Evolutionary conservation across 2,797 vertebrate genomes (phyloP).

Genomic region (Picus viridis): DNA sequence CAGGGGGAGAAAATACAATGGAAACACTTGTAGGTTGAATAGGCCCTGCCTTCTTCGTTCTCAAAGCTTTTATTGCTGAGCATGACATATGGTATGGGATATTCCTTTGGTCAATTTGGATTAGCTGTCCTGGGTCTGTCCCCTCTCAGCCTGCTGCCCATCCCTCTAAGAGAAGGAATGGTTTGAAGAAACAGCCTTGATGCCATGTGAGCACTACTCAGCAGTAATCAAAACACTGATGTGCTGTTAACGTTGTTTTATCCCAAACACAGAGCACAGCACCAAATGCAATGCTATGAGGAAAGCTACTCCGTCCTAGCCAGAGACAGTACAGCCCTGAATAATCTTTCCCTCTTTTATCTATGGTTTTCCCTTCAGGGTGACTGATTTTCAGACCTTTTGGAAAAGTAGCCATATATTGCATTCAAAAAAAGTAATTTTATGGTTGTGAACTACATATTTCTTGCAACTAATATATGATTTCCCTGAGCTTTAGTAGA

Average conservation of each 20-base stretch:
- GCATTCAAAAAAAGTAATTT: background rate
- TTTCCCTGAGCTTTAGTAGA: background rate
- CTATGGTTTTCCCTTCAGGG: background rate
- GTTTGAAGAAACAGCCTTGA: no score
- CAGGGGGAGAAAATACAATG: background rate
- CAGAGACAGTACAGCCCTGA: background rate
- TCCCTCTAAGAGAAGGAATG: no score
- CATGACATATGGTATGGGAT: no score
- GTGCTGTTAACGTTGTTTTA: background rate
- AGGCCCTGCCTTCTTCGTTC: rapidly evolving
- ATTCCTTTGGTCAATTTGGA: no score
- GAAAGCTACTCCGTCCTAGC: background rate
- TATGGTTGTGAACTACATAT: background rate
- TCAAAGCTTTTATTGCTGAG: no score
- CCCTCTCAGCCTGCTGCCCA: no score
- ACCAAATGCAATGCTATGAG: background rate
- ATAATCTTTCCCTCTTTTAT: background rate
- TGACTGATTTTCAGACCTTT: background rate
- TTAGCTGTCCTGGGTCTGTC: no score
- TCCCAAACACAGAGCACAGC: background rate
- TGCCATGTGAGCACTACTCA: no score
- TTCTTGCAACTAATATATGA: background rate
- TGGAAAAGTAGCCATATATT: background rate
- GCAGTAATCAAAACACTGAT: background rate
- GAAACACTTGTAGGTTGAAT: background rate